Conservation (phyloP, 1,140 invertebrate genomes). For the Orchestia grillus region DNA sequence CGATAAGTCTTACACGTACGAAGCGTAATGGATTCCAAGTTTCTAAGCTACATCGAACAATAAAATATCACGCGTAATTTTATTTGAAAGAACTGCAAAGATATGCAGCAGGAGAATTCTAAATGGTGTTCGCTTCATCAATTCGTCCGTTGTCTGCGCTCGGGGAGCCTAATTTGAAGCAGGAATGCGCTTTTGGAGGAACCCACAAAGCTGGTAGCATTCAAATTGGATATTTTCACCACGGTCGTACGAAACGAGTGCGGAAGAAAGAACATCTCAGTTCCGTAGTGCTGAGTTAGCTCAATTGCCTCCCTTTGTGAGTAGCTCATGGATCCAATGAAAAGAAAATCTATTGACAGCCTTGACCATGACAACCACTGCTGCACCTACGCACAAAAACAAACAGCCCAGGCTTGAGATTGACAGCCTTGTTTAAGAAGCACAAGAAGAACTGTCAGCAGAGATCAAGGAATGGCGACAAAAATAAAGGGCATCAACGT, state of each 20-base stretch:
- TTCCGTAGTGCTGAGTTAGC: neutral
- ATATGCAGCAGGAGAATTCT: neutral
- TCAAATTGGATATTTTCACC: neutral
- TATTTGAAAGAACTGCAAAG: neutral
- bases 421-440: neutral
- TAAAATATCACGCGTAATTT: neutral
- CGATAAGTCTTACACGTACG: neutral
- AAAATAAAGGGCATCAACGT: neutral
- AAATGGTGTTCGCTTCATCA: neutral
- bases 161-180: neutral
- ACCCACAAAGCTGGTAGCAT: neutral
- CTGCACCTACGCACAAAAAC: neutral
- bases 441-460: neutral
- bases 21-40: neutral
- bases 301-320: neutral
- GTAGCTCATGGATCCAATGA: neutral
- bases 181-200: neutral
- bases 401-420: neutral
- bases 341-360: neutral
- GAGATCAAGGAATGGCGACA: neutral
- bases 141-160: neutral
- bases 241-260: neutral
- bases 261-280: neutral
- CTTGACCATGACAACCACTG: conserved; percentile 22
- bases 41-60: neutral